phyloP scores from a whole-genome alignment of 2,113 vertebrate genomes.

The Brachyistius frenatus region DNA sequence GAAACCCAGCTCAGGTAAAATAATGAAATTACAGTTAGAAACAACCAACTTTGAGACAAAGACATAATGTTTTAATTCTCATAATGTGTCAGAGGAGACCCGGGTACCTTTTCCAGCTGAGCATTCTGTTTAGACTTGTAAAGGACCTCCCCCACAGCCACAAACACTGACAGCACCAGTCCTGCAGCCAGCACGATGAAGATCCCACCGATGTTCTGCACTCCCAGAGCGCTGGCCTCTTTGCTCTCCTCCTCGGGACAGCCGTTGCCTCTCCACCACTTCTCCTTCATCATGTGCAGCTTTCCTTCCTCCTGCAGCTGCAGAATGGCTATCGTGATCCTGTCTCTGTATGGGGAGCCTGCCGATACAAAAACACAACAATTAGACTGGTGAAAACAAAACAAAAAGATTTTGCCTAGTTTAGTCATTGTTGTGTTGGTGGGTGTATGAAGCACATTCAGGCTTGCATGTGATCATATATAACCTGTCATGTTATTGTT shows the following conservation, averaged over 20 bases:
- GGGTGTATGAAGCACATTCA: slow-evolving; percentile 49
- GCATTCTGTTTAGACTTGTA: slow-evolving; percentile 99
- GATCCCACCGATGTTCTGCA: slow-evolving; percentile 98
- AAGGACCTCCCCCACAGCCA: slow-evolving; percentile 97
- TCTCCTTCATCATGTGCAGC: slow-evolving; percentile 99
- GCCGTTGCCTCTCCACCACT: slow-evolving; percentile 98
- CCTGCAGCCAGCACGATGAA: slow-evolving; percentile 98
- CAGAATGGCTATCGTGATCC: slow-evolving; percentile 98
- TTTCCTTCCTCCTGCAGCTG: slow-evolving; percentile 98
- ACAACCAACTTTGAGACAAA: too few species aligned
- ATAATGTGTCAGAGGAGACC: background rate
- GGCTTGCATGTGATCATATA: slow-evolving; percentile 51
- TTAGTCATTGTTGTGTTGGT: slow-evolving; percentile 37
- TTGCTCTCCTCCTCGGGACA: slow-evolving; percentile 99
- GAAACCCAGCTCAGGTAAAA: background rate
- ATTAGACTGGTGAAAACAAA: slow-evolving; percentile 4
- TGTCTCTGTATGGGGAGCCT: slow-evolving; percentile 98
- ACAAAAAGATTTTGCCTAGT: slow-evolving; percentile 1
- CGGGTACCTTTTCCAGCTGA: slow-evolving; percentile 96
- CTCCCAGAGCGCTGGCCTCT: slow-evolving; percentile 96
- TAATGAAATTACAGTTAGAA: background rate
- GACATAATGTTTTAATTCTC: background rate
- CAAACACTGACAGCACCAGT: slow-evolving; percentile 97
- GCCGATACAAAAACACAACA: slow-evolving; percentile 33
- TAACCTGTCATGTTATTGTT: slow-evolving; percentile 71